Percentiles rank a stretch among this genome's conserved stretches.
phyloP scores from a whole-genome alignment of 2,113 vertebrate species.

The Urocynchramus pylzowi region DNA sequence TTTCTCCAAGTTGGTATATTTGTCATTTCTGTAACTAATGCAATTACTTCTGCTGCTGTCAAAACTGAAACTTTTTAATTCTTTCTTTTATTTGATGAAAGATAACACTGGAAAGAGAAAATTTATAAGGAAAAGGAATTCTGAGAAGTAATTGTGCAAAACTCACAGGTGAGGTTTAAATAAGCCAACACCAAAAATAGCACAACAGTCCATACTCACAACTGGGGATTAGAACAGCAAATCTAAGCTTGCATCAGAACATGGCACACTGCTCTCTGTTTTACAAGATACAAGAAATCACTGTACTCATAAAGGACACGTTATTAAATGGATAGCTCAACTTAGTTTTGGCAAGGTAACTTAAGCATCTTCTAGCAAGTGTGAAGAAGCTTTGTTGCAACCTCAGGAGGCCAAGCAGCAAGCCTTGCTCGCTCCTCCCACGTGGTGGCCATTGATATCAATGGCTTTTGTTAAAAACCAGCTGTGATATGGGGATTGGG shows the following conservation, averaged over 20 bases:
- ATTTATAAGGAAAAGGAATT: neutral
- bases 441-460: neutral
- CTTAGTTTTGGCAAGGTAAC: neutral
- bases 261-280: fast-evolving
- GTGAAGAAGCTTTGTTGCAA: neutral
- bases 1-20: neutral
- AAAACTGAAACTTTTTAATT: neutral
- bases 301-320: neutral
- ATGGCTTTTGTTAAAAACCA: neutral
- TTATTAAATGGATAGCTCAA: neutral
- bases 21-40: neutral
- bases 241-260: neutral
- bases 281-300: neutral
- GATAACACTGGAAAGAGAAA: neutral
- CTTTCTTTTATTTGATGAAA: neutral
- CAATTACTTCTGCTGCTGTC: neutral
- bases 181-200: neutral
- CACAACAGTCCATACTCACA: neutral
- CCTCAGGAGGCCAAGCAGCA: neutral
- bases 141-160: neutral
- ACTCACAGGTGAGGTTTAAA: neutral
- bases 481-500: neutral
- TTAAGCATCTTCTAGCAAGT: neutral
- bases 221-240: neutral
- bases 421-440: neutral